Evolutionary conservation across 2,888 invertebrate species (phyloP).

Genomic region (Trissolcus japonicus): DNA sequence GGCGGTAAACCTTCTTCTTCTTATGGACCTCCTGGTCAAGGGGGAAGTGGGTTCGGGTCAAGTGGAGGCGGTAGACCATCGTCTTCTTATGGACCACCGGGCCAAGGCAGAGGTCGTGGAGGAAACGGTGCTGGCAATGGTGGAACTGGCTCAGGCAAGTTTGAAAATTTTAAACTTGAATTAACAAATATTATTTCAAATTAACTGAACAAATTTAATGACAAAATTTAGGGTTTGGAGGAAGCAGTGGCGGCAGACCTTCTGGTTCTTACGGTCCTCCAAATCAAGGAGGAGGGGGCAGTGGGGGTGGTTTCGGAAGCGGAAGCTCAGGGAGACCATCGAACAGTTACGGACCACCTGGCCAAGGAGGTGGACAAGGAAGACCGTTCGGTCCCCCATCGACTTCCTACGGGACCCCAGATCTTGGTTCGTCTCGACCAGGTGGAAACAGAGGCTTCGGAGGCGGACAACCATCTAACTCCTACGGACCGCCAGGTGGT

Average conservation of each 20-base stretch:
- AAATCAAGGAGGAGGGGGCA: conserved; percentile 67
- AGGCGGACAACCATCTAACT: conserved; percentile 59
- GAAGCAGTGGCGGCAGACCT: conserved; percentile 63
- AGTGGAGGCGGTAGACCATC: conserved; percentile 62
- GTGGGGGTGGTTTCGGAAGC: conserved; percentile 56
- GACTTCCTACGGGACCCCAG: conserved; percentile 74
- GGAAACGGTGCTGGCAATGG: conserved; percentile 59
- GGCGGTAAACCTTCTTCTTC: conserved; percentile 44
- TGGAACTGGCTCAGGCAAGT: conserved; percentile 15
- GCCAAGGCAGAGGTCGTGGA: conserved; percentile 25
- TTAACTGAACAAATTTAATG: no score
- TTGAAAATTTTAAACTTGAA: no score
- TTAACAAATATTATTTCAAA: no score
- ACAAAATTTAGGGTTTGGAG: background rate
- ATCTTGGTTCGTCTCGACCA: conserved; percentile 57
- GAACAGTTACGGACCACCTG: conserved; percentile 72
- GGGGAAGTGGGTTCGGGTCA: conserved; percentile 57
- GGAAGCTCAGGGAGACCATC: conserved; percentile 60
- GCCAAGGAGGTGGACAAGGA: conserved; percentile 53
- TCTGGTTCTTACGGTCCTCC: conserved; percentile 75
- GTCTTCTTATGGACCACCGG: background rate
- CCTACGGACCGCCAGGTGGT: conserved; percentile 20
- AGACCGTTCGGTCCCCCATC: conserved; percentile 62
- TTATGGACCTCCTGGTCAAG: conserved; percentile 47
- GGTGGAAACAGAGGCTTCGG: conserved; percentile 32